phyloP scores from a whole-genome alignment of 2,113 vertebrate genomes.

The Grallaria varia region DNA sequence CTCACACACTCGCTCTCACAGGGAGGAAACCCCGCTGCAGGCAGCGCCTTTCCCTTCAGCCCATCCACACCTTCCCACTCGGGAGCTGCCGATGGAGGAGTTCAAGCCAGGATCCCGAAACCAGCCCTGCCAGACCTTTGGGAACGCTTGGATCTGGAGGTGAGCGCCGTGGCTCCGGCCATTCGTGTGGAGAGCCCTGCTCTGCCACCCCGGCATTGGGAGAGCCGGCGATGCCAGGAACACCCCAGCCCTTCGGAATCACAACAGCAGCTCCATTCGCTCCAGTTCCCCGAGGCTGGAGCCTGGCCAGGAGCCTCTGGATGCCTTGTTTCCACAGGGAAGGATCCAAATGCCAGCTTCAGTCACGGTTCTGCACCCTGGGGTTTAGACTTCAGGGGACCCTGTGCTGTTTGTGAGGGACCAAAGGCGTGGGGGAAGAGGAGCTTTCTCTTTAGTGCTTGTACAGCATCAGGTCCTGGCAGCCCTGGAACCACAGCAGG shows the following conservation, averaged over 20 bases:
- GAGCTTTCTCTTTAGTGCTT: background rate
- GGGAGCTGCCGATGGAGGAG: background rate
- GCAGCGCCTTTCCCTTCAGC: background rate
- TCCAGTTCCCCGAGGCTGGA: background rate
- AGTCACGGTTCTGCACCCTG: too few relatives aligned
- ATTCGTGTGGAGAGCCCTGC: background rate
- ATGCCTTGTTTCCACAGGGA: background rate
- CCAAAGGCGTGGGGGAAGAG: background rate
- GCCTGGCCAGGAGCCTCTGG: background rate
- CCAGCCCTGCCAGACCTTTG: background rate
- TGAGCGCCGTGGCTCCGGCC: background rate
- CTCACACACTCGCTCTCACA: background rate
- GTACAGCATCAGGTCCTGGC: background rate
- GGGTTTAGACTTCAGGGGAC: background rate
- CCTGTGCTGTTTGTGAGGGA: background rate
- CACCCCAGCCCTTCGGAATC: background rate
- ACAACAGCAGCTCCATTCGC: background rate
- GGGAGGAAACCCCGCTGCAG: background rate
- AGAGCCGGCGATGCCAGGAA: background rate
- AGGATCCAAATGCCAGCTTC: background rate
- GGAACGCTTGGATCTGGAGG: background rate
- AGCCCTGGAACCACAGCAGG: background rate
- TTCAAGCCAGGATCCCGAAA: background rate
- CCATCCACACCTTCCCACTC: background rate
- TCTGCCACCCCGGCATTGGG: background rate